phyloP scores from a whole-genome alignment of 1,140 invertebrate species.

The Pemphigus obesinymphae region DNA sequence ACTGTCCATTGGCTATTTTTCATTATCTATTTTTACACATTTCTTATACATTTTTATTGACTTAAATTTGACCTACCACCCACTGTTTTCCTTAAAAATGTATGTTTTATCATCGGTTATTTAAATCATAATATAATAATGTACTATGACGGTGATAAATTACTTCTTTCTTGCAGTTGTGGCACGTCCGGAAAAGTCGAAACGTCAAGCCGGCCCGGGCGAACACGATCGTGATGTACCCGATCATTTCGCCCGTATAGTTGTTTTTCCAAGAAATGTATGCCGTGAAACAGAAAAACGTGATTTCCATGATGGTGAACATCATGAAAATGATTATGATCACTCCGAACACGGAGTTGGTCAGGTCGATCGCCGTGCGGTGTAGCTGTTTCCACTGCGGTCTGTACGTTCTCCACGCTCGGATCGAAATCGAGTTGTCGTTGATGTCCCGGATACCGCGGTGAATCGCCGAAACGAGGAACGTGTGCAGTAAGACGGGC shows the following conservation, averaged over 20 bases:
- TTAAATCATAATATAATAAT: too few species aligned
- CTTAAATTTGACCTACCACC: too few species aligned
- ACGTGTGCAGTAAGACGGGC: not conserved
- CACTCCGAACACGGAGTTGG: not conserved
- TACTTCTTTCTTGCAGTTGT: not conserved
- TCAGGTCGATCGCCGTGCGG: not conserved
- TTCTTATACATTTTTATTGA: too few species aligned
- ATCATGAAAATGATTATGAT: not conserved
- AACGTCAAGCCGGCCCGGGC: not conserved
- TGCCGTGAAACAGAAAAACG: not conserved
- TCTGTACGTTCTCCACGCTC: not conserved
- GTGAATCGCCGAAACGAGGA: not conserved
- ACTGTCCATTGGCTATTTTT: too few species aligned
- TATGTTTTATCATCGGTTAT: too few species aligned
- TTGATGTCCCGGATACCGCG: not conserved
- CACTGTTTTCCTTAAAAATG: too few species aligned
- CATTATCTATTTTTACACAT: too few species aligned
- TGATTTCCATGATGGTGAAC: not conserved
- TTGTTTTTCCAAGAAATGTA: not conserved
- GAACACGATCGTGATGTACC: not conserved
- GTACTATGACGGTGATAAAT: too few species aligned
- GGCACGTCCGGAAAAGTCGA: not conserved
- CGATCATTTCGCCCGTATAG: fast-evolving
- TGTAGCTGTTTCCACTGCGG: not conserved
- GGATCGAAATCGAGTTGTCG: not conserved